A percentile compares a stretch with the other conserved stretches of the same genome.
phyloP scores from a whole-genome alignment of 2,797 vertebrate genomes.

The Chelmon rostratus region DNA sequence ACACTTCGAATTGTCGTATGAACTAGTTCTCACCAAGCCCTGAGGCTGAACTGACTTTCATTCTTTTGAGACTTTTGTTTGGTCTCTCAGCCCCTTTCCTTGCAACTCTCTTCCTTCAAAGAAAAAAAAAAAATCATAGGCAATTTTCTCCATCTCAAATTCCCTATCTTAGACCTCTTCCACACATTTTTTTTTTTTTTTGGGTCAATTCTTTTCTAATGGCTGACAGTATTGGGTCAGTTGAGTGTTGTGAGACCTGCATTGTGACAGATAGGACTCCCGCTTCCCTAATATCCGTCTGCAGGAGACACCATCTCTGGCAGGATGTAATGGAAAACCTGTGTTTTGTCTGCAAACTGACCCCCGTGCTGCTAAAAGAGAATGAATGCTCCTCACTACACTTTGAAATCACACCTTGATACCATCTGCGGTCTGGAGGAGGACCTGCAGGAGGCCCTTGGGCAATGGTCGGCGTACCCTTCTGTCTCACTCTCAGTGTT shows the following conservation, averaged over 20 bases:
- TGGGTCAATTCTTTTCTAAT: slow-evolving; percentile 55
- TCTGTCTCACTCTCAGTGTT: slow-evolving; percentile 38
- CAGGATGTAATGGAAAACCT: slow-evolving; percentile 74
- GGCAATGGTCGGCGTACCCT: slow-evolving; percentile 24
- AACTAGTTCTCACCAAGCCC: neutral
- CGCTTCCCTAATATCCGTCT: slow-evolving; percentile 59
- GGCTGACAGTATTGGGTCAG: slow-evolving; percentile 73
- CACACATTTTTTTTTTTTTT: slow-evolving; percentile 45
- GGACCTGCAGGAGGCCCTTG: slow-evolving; percentile 30
- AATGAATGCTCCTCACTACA: slow-evolving; percentile 37
- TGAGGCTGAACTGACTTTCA: slow-evolving; percentile 30
- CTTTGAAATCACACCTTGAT: slow-evolving; percentile 55
- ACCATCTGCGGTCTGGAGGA: slow-evolving; percentile 42
- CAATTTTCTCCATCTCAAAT: slow-evolving; percentile 46
- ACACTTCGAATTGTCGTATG: neutral
- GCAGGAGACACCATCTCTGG: slow-evolving; percentile 45
- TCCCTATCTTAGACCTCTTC: slow-evolving; percentile 44
- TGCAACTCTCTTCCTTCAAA: slow-evolving; percentile 30
- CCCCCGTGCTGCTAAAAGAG: slow-evolving; percentile 31
- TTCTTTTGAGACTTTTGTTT: slow-evolving; percentile 40
- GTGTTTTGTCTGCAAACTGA: slow-evolving; percentile 67
- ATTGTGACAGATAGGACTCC: slow-evolving; percentile 67
- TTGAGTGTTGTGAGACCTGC: slow-evolving; percentile 54
- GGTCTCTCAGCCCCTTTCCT: slow-evolving; percentile 23
- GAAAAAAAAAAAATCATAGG: slow-evolving; percentile 24